A percentile compares a stretch with the other conserved stretches of the same genome.
These are phyloP conservation scores for Zootoca vivipara DNA, from an alignment of 2,113 vertebrate species.

Conservation along the genomic window DNA sequence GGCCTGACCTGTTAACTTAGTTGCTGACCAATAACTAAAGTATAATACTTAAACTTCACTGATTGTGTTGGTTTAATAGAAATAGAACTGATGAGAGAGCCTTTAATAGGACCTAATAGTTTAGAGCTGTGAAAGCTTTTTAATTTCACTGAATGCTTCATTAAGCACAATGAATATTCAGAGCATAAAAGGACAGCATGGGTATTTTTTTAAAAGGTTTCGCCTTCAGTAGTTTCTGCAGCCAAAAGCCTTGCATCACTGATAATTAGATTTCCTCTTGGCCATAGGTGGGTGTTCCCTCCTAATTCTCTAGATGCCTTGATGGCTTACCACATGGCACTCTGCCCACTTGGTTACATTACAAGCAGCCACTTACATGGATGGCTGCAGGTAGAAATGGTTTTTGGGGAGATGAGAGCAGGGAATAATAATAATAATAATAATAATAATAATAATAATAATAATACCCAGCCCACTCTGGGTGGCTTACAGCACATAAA, in stretches of 20 bases:
- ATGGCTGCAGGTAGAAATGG: not conserved
- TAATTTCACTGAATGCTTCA: not conserved
- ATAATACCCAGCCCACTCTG: too few relatives aligned
- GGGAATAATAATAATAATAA: too few relatives aligned
- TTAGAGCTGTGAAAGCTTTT: not conserved
- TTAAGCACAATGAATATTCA: constrained; percentile 6
- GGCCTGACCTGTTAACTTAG: not conserved
- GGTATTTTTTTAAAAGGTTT: not conserved
- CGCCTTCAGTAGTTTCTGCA: not conserved
- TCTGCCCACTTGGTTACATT: not conserved
- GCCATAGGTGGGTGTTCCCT: not conserved
- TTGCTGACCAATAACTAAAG: not conserved
- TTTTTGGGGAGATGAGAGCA: not conserved
- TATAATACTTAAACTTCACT: not conserved
- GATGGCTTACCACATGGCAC: constrained; percentile 15
- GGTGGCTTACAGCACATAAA: too few relatives aligned
- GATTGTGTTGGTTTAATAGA: not conserved
- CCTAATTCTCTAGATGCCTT: constrained; percentile 8
- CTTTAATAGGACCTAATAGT: not conserved
- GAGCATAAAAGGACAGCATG: not conserved
- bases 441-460: too few relatives aligned
- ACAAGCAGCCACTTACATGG: not conserved
- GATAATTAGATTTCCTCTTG: constrained; percentile 29
- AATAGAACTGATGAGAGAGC: not conserved
- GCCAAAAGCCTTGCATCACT: constrained; percentile 6